A percentile compares a stretch with the other conserved stretches of the same genome.
These are phyloP conservation scores for Gadopsis bispinosus DNA, from an alignment of 2,797 vertebrate species.

Conservation along the genomic window DNA sequence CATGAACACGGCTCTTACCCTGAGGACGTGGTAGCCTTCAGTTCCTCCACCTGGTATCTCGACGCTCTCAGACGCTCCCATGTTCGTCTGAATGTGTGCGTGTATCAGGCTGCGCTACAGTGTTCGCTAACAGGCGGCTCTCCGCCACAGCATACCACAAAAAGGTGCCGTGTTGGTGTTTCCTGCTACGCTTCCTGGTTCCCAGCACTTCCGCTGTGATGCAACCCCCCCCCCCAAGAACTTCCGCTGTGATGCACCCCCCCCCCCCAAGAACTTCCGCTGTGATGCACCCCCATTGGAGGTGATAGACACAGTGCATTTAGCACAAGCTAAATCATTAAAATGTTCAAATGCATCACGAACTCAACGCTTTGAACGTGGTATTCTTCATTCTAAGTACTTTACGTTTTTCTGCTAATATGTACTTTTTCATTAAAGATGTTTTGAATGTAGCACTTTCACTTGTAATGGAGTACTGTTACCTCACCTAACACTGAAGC, in stretches of 20 bases:
- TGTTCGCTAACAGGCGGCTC: conserved; percentile 19
- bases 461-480: neutral
- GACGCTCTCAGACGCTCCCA: conserved; percentile 92
- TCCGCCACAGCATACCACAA: conserved; percentile 11
- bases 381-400: neutral
- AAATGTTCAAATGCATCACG: neutral
- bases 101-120: neutral
- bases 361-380: neutral
- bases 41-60: conserved; percentile 94
- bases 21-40: conserved; percentile 94
- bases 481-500: too few relatives aligned
- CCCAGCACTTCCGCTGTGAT: conserved; percentile 54
- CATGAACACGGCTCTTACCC: conserved; percentile 80
- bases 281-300: neutral
- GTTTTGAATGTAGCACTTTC: neutral
- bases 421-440: neutral
- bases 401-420: neutral
- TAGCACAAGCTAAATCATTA: neutral
- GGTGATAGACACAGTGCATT: too few relatives aligned
- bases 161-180: neutral
- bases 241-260: conserved; percentile 51
- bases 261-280: conserved; percentile 52
- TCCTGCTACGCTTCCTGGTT: conserved; percentile 52
- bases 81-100: conserved; percentile 56
- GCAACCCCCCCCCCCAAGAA: neutral